phyloP scores from a whole-genome alignment of 92 coral and sea anemone species.

The Porites divaricata region DNA sequence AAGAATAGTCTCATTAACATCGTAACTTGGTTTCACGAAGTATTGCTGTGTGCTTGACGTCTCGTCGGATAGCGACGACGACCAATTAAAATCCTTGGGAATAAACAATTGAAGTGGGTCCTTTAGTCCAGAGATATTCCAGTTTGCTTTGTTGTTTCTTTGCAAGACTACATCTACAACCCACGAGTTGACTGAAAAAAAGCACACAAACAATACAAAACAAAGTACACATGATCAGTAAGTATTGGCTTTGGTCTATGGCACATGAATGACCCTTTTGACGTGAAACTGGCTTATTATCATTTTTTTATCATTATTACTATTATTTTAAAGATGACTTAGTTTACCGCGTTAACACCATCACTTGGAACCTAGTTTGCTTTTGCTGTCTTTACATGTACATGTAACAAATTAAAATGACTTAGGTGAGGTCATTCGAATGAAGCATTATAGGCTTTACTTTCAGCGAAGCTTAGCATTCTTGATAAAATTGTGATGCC shows the following conservation, averaged over 20 bases:
- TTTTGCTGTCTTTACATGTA: too few species aligned
- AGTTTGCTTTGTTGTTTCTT: background rate
- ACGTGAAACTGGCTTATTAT: too few species aligned
- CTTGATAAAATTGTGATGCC: too few species aligned
- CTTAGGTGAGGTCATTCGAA: too few species aligned
- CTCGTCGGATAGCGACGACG: background rate
- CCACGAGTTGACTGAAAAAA: constrained; percentile 26
- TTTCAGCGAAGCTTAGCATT: too few species aligned
- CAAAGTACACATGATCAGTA: background rate
- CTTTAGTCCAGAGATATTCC: background rate
- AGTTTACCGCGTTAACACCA: too few species aligned
- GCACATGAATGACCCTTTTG: too few species aligned
- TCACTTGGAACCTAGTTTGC: too few species aligned
- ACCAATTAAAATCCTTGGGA: constrained; percentile 3
- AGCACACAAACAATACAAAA: background rate
- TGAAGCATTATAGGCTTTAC: too few species aligned
- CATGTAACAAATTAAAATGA: too few species aligned
- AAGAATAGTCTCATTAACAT: constrained; percentile 9
- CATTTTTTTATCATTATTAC: too few species aligned
- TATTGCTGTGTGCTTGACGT: background rate
- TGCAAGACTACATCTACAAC: constrained; percentile 44
- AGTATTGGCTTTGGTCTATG: background rate
- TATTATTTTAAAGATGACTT: too few species aligned
- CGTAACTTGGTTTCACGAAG: constrained; percentile 36
- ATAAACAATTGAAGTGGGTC: constrained; percentile 15